These are phyloP conservation scores for Percina caprodes DNA, from an alignment of 2,113 vertebrate genomes.

Conservation along the genomic window DNA sequence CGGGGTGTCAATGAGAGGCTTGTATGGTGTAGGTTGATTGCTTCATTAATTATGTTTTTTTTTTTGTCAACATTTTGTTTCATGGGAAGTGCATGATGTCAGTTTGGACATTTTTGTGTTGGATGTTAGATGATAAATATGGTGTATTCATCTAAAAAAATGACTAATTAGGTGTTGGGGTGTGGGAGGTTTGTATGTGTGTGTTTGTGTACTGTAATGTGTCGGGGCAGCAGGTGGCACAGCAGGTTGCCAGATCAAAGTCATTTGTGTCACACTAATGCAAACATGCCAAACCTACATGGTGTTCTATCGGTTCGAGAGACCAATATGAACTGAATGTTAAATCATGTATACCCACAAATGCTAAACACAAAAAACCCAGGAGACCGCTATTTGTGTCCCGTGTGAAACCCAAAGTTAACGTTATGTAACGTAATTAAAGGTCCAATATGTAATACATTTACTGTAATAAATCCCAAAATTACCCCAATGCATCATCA, in stretches of 20 bases:
- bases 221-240: constrained; percentile 22
- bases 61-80: constrained; percentile 38
- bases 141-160: constrained; percentile 27
- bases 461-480: no score
- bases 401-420: no score
- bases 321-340: no score
- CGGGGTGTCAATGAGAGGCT: constrained; percentile 21
- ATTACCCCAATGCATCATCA: no score
- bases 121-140: constrained; percentile 13
- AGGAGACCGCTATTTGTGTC: no score
- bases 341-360: not conserved
- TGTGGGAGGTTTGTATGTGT: not conserved
- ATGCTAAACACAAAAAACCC: not conserved
- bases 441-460: no score
- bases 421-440: no score
- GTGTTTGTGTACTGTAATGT: not conserved
- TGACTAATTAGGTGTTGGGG: constrained; percentile 25
- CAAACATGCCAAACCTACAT: constrained; percentile 9
- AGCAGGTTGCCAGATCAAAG: constrained; percentile 39
- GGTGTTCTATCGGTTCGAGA: not conserved
- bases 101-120: not conserved
- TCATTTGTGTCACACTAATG: constrained; percentile 18
- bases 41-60: constrained; percentile 32
- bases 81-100: constrained; percentile 3
- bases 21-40: constrained; percentile 16